Evolutionary conservation across 2,888 invertebrate species (phyloP).

Genomic region (Acrocera orbiculus): DNA sequence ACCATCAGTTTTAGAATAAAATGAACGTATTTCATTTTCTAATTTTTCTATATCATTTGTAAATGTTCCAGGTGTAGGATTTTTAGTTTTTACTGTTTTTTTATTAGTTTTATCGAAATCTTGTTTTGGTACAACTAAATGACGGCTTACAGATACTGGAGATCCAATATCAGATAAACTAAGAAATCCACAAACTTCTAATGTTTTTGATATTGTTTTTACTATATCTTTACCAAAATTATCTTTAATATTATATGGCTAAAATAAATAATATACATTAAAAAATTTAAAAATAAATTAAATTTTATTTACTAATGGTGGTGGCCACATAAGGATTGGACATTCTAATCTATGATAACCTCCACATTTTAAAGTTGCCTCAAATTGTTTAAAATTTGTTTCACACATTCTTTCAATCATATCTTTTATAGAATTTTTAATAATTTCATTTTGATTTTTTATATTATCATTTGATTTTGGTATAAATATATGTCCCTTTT

Average conservation of each 20-base stretch:
- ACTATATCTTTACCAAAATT: constrained; percentile 9
- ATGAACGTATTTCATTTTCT: constrained; percentile 26
- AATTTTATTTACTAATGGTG: constrained; percentile 39
- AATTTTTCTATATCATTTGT: constrained; percentile 26
- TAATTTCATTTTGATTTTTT: constrained; percentile 16
- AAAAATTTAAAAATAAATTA: constrained; percentile 1
- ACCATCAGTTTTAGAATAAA: constrained; percentile 25
- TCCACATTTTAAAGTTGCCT: constrained; percentile 55
- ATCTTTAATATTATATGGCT: constrained; percentile 20
- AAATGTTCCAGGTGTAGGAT: constrained; percentile 2
- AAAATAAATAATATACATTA: constrained; percentile 13
- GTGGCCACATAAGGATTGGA: constrained; percentile 52
- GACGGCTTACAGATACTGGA: constrained; percentile 78
- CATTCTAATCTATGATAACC: constrained; percentile 43
- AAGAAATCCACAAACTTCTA: constrained; percentile 77
- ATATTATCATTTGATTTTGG: constrained; percentile 33
- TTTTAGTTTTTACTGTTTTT: constrained; percentile 29
- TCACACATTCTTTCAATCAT: constrained; percentile 53
- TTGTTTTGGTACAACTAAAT: constrained; percentile 65
- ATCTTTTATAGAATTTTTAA: constrained; percentile 23
- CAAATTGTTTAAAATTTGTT: constrained; percentile 52
- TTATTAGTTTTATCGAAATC: constrained; percentile 29
- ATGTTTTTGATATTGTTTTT: constrained; percentile 44
- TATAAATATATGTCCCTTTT: constrained; percentile 41
- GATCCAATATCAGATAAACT: constrained; percentile 77